Conservation (phyloP, 2,113 vertebrate genomes). For the Scartelaos histophorus region DNA sequence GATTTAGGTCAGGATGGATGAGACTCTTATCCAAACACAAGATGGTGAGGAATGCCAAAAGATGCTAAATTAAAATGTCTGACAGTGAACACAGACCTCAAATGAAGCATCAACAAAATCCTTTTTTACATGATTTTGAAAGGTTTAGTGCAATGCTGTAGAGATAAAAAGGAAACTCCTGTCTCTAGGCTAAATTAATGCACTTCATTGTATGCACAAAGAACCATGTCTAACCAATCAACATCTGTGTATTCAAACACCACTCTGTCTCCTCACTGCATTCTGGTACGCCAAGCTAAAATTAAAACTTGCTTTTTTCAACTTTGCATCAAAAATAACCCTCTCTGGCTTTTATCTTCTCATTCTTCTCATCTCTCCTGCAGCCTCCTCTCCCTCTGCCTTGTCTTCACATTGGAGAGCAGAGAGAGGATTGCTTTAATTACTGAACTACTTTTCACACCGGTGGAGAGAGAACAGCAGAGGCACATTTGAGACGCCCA, state of each 20-base stretch:
- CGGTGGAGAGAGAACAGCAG: constrained; percentile 44
- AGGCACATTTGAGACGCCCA: constrained; percentile 57
- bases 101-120: constrained; percentile 26
- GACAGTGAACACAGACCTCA: constrained; percentile 37
- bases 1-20: constrained; percentile 69
- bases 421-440: constrained; percentile 69
- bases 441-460: constrained; percentile 68
- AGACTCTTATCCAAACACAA: constrained; percentile 52
- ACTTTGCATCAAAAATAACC: constrained; percentile 57
- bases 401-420: constrained; percentile 46
- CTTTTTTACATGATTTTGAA: constrained; percentile 24
- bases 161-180: constrained; percentile 34
- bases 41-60: constrained; percentile 27
- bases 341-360: constrained; percentile 52
- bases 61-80: constrained; percentile 24
- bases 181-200: constrained; percentile 29
- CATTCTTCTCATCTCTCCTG: constrained; percentile 40
- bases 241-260: constrained; percentile 38
- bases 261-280: constrained; percentile 42
- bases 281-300: constrained; percentile 46
- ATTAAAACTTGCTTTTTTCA: constrained; percentile 55
- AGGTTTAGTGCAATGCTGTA: constrained; percentile 18
- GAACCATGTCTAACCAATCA: constrained; percentile 33
- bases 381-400: constrained; percentile 53
- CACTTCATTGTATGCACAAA: background rate